Base-by-base conservation (phyloP, 1,140 invertebrate species). In the Medauroidea extradentata region DNA sequence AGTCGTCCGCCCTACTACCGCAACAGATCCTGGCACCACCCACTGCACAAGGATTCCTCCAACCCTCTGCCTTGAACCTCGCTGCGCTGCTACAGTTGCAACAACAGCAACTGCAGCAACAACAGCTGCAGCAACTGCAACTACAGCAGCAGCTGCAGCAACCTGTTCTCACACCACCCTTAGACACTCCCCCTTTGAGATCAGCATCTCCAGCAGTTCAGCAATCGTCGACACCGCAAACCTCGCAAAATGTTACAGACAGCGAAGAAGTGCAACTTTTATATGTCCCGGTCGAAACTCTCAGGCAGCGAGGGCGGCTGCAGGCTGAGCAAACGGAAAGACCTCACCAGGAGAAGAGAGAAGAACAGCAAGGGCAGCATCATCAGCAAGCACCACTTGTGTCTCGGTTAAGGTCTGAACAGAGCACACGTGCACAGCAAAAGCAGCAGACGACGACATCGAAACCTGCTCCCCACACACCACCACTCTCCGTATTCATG, bases 401-500 rank as follows among this genome's bases (percentile, higher is more conserved):
- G 23, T 19, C 19, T 16, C 25, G 18, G 27, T 38, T 23, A 8
- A 25, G 44, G 11, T 16, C 51, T 18, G 16, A 19, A 14, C 53
- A 55, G 42, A 50, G 18, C 29, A 58, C 21, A 18, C 41, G n/a
- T 34, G 38, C 27, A n/a, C 8, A 25, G 1, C 5, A 9, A 8
- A 16, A 41, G n/a, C 25, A 24, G 2, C 21, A 29, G 27, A 14
- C 23, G 1, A 25, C 53, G 9, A 27, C 38, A 14, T 63, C 64
- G 0, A 68, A 70, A 24, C 71, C 73, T 0, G 73, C 74, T 49
- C 85, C 89, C 0, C 88, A 92, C 73, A 89, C 91, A 70, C 89
- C 90, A 1, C 89, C 90, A 1, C 68, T 91, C 27, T 87, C 89
- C 5, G 87, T 92, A 57, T 92, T 88, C 65, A 83, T 90, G 78